phyloP scores from a whole-genome alignment of 2,113 vertebrate species.

The Cygnus buccinator region DNA sequence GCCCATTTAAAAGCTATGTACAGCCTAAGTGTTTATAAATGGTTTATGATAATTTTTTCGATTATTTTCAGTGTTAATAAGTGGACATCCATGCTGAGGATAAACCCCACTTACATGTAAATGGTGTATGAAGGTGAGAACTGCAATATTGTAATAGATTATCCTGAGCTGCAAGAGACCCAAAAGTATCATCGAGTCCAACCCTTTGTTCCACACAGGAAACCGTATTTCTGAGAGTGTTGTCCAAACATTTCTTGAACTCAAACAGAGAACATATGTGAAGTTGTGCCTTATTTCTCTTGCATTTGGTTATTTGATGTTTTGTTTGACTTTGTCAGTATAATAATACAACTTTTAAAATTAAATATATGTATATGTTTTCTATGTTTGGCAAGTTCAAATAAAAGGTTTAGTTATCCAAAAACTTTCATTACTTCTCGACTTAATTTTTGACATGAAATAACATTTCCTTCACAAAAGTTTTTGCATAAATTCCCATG shows the following conservation, averaged over 20 bases:
- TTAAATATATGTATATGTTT: not conserved
- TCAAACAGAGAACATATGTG: not conserved
- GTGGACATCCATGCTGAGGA: not conserved
- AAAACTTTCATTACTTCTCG: not conserved
- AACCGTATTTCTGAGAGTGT: not conserved
- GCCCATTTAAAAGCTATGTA: not conserved
- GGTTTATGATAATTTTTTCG: accelerated
- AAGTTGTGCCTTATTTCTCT: not conserved
- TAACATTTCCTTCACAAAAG: not conserved
- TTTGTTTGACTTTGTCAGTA: not conserved
- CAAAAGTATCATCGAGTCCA: not conserved
- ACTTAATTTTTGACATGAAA: not conserved
- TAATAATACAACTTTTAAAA: not conserved
- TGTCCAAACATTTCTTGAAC: not conserved
- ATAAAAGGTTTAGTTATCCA: not conserved
- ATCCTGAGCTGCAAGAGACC: not conserved
- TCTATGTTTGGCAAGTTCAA: not conserved
- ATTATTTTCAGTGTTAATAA: not conserved
- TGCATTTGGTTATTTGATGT: not conserved
- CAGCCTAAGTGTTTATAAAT: not conserved
- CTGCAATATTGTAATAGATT: not conserved
- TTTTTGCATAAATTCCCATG: not conserved
- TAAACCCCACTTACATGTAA: not conserved
- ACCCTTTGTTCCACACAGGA: not conserved
- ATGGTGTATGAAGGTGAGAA: not conserved